Conservation (phyloP, 2,888 invertebrate species). For the Eupithecia tripunctaria region DNA sequence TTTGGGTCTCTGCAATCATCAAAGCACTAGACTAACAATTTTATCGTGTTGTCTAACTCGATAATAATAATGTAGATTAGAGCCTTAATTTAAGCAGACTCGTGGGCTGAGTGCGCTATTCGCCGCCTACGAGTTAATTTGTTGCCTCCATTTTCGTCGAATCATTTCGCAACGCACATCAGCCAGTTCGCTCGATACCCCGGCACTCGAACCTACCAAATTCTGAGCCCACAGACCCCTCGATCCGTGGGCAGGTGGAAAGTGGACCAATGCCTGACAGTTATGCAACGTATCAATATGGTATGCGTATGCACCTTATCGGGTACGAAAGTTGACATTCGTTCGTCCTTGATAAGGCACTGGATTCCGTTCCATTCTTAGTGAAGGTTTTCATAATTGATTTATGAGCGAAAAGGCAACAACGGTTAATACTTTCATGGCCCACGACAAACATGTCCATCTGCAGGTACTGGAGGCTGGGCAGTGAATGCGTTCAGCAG, state of each 20-base stretch:
- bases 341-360: conserved; percentile 59
- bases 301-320: conserved; percentile 70
- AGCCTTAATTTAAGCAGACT: conserved; percentile 55
- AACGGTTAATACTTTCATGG: not conserved
- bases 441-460: not conserved
- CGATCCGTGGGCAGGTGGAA: conserved; percentile 78
- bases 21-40: conserved; percentile 11
- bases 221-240: conserved; percentile 70
- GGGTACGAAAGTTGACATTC: conserved; percentile 66
- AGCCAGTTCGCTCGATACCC: conserved; percentile 58
- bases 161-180: conserved; percentile 71
- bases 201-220: conserved; percentile 67
- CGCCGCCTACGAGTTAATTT: conserved; percentile 64
- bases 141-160: conserved; percentile 58
- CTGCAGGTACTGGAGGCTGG: not conserved
- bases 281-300: conserved; percentile 74
- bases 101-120: conserved; percentile 61
- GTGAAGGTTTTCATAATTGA: conserved; percentile 25
- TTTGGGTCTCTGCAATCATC: not conserved
- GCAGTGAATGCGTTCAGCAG: not conserved
- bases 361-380: conserved; percentile 41
- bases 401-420: conserved; percentile 1
- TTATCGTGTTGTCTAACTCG: conserved; percentile 38
- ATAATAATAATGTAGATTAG: conserved; percentile 51
- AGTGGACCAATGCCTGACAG: conserved; percentile 67